A percentile compares a stretch with the other conserved stretches of the same genome.
Evolutionary conservation across 2,113 vertebrate genomes (phyloP).

Genomic region (Arenaria interpres): DNA sequence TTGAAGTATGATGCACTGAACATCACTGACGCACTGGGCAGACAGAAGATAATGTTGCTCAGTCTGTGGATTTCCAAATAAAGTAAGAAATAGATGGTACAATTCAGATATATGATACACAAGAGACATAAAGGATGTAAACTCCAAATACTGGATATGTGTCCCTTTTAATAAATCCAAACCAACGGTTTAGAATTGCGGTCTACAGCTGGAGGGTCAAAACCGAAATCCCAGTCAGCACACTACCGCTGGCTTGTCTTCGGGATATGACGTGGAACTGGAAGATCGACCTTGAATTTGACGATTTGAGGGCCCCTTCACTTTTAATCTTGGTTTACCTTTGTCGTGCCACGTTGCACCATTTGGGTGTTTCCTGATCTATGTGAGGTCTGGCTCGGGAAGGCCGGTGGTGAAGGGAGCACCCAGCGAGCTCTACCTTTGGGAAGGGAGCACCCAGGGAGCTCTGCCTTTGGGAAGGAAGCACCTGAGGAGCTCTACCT

Average conservation of each 20-base stretch:
- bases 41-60: background rate
- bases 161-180: background rate
- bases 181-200: background rate
- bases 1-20: background rate
- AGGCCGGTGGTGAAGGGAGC: background rate
- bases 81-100: background rate
- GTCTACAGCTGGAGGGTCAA: background rate
- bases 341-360: rapidly evolving
- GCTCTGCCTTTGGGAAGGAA: no score
- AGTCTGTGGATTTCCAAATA: background rate
- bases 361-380: rapidly evolving
- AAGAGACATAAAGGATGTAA: background rate
- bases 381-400: rapidly evolving
- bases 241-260: background rate
- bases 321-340: background rate
- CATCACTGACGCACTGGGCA: background rate
- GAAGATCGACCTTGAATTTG: background rate
- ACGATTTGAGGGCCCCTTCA: rapidly evolving
- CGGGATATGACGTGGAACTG: rapidly evolving
- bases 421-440: background rate
- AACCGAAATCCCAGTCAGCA: background rate
- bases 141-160: background rate
- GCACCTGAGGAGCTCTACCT: background rate
- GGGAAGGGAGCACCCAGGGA: no score
- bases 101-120: background rate